Percentiles rank a stretch among this genome's conserved stretches.
Evolutionary conservation across 2,888 invertebrate genomes (phyloP).

Genomic region (Leucoptera coffeella): DNA sequence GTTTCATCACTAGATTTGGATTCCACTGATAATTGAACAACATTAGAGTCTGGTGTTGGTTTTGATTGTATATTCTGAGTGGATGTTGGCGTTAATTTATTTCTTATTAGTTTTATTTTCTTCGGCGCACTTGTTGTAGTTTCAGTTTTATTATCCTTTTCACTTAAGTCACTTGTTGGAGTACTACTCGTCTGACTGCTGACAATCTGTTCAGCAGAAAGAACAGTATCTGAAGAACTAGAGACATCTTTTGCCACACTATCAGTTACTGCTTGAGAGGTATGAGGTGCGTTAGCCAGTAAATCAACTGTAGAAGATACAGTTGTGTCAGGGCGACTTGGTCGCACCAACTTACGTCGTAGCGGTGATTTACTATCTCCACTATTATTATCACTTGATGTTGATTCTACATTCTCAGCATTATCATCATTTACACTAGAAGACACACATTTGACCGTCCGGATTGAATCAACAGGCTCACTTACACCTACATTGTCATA

Average conservation of each 20-base stretch:
- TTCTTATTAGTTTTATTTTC: slow-evolving; percentile 43
- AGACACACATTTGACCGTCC: slow-evolving; percentile 37
- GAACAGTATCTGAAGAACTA: slow-evolving; percentile 40
- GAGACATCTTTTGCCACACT: slow-evolving; percentile 35
- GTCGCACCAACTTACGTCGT: slow-evolving; percentile 28
- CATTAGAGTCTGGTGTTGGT: slow-evolving; percentile 6
- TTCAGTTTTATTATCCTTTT: slow-evolving; percentile 49
- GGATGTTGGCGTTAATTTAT: slow-evolving; percentile 19
- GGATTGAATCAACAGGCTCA: too few relatives aligned
- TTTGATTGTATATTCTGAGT: slow-evolving; percentile 31
- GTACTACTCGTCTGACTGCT: slow-evolving; percentile 27
- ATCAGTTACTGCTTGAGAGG: too few relatives aligned
- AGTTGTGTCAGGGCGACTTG: slow-evolving; percentile 38
- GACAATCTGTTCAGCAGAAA: slow-evolving; percentile 5
- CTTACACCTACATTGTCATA: too few relatives aligned
- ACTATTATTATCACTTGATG: slow-evolving; percentile 42
- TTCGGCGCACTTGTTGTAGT: slow-evolving; percentile 33
- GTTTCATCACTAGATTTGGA: slow-evolving; percentile 11
- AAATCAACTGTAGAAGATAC: slow-evolving; percentile 36
- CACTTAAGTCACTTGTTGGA: slow-evolving; percentile 42
- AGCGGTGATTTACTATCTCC: slow-evolving; percentile 28
- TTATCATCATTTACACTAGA: slow-evolving; percentile 38
- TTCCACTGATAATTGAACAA: slow-evolving; percentile 10
- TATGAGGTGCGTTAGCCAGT: slow-evolving; percentile 8
- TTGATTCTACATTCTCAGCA: slow-evolving; percentile 42